Conservation (phyloP, 2,888 invertebrate genomes). For the Coelopa pilipes region DNA sequence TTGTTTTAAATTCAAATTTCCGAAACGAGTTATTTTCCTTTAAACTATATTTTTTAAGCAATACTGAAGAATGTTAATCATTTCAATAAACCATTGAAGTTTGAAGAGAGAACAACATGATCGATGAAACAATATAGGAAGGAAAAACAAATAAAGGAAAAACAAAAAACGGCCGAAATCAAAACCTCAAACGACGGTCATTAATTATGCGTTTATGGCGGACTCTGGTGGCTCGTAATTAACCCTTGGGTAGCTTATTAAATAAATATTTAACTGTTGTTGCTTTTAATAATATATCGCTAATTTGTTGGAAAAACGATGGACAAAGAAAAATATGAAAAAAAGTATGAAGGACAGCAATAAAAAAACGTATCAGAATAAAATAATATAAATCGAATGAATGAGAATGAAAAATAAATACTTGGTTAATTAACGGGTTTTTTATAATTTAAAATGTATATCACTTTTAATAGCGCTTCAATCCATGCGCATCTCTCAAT, state of each 20-base stretch:
- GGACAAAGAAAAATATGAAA: not conserved
- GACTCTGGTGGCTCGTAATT: slow-evolving; percentile 7
- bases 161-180: not conserved
- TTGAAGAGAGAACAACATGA: no score
- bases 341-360: not conserved
- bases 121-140: not conserved
- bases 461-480: not conserved
- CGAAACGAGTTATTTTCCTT: no score
- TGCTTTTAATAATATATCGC: not conserved
- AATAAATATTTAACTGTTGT: slow-evolving; percentile 2
- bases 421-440: slow-evolving; percentile 11
- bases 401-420: slow-evolving; percentile 33
- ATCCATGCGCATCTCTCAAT: no score
- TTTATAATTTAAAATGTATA: not conserved
- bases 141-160: not conserved
- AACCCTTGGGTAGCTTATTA: slow-evolving; percentile 15
- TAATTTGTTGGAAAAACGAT: not conserved
- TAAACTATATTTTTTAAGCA: no score
- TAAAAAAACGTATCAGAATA: not conserved
- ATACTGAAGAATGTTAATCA: no score
- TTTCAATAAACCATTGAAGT: no score
- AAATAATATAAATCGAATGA: not conserved
- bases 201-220: slow-evolving; percentile 7
- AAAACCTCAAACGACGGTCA: not conserved
- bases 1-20: no score